Evolutionary conservation across 2,888 invertebrate species (phyloP).

Genomic region (Cactoblastis cactorum): DNA sequence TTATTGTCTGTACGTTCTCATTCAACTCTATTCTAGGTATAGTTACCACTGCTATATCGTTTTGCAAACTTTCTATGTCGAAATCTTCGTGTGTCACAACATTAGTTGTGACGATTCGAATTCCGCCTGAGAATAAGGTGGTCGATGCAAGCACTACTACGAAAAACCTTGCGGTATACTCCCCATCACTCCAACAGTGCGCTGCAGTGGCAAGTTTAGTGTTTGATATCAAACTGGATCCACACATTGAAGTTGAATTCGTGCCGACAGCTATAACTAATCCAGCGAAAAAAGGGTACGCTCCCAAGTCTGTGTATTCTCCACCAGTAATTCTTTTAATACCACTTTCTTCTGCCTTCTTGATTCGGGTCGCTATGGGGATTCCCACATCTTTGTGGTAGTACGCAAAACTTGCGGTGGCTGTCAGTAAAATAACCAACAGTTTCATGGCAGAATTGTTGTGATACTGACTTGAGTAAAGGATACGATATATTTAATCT

Average conservation of each 20-base stretch:
- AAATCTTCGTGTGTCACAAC: slow-evolving; percentile 24
- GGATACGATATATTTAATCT: neutral
- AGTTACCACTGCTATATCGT: slow-evolving; percentile 29
- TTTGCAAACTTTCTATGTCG: slow-evolving; percentile 18
- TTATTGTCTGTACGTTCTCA: slow-evolving; percentile 25
- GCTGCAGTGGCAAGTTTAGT: slow-evolving; percentile 26
- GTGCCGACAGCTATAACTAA: slow-evolving; percentile 23
- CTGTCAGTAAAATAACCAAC: slow-evolving; percentile 4
- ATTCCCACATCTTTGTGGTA: slow-evolving; percentile 19
- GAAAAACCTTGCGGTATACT: slow-evolving; percentile 8
- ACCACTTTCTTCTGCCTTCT: slow-evolving; percentile 6
- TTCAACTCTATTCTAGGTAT: slow-evolving; percentile 16
- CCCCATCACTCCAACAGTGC: slow-evolving; percentile 22
- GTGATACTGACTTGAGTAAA: neutral
- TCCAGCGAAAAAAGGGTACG: slow-evolving; percentile 21
- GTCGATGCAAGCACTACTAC: slow-evolving; percentile 22
- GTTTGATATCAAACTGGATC: slow-evolving; percentile 33
- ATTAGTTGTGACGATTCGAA: slow-evolving; percentile 22
- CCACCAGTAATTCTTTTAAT: slow-evolving; percentile 15
- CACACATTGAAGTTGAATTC: slow-evolving; percentile 24
- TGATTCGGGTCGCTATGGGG: slow-evolving; percentile 16
- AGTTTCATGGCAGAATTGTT: slow-evolving; percentile 14
- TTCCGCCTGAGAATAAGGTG: slow-evolving; percentile 26
- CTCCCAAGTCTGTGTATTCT: slow-evolving; percentile 4
- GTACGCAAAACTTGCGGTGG: neutral